phyloP scores from a whole-genome alignment of 1,140 invertebrate genomes.

The roundworm (Caenorhabditis elegans) region DNA sequence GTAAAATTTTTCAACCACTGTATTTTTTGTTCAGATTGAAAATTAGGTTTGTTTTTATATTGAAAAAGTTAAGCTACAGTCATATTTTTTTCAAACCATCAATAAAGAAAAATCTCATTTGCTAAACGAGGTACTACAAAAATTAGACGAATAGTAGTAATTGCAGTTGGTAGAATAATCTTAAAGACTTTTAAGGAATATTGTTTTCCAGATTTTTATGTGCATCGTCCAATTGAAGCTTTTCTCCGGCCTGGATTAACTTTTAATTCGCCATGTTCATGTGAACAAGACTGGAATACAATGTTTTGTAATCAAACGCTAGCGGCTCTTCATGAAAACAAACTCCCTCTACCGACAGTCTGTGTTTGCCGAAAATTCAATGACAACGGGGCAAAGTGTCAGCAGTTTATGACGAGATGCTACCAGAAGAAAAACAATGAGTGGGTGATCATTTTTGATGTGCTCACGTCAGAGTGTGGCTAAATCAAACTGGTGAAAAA shows the following conservation, averaged over 20 bases:
- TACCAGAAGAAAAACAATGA: slow-evolving; percentile 27
- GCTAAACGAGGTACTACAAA: no score
- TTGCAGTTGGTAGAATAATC: no score
- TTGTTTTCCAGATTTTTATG: slow-evolving; percentile 20
- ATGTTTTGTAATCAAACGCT: slow-evolving; percentile 34
- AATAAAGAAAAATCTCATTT: no score
- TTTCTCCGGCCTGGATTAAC: slow-evolving; percentile 23
- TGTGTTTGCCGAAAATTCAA: slow-evolving; percentile 37
- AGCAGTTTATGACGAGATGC: slow-evolving; percentile 39
- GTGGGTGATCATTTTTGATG: not conserved
- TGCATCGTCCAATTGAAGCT: slow-evolving; percentile 2
- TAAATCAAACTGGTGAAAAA: no score
- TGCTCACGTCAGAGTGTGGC: not conserved
- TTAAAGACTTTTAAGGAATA: no score
- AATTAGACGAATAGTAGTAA: no score
- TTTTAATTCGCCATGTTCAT: slow-evolving; percentile 10
- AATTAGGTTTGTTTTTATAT: no score
- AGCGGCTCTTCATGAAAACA: not conserved
- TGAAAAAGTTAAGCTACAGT: no score
- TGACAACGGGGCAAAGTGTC: slow-evolving; percentile 14
- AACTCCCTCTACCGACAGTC: not conserved
- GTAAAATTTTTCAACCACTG: no score
- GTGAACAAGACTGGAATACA: slow-evolving; percentile 30
- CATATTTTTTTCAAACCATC: no score
- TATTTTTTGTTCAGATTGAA: no score